phyloP scores from a whole-genome alignment of 2,113 vertebrate species.

The Pedionomus torquatus region DNA sequence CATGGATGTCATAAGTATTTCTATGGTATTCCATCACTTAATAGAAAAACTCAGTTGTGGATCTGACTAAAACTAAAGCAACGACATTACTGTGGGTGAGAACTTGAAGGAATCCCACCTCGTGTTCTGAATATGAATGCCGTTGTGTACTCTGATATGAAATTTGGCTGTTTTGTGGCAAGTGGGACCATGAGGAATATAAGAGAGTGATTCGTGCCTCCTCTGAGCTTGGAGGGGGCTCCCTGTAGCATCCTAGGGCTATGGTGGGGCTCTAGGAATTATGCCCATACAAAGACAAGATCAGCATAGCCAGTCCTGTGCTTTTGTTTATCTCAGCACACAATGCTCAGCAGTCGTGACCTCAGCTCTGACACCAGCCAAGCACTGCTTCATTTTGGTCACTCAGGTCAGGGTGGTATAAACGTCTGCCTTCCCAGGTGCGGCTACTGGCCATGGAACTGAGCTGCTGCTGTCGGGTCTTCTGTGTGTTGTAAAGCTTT shows the following conservation, averaged over 20 bases:
- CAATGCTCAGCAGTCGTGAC: not conserved
- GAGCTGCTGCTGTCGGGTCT: not conserved
- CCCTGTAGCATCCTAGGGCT: not conserved
- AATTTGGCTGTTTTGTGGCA: not conserved
- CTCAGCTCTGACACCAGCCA: not conserved
- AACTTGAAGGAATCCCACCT: not conserved
- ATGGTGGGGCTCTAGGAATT: accelerated
- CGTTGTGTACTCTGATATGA: not conserved
- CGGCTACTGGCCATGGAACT: not conserved
- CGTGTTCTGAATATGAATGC: not conserved
- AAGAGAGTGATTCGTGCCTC: not conserved
- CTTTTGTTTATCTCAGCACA: not conserved
- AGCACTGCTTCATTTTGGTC: not conserved
- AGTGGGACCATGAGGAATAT: not conserved
- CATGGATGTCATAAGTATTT: not conserved
- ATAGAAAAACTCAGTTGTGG: not conserved
- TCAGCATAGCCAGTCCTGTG: accelerated
- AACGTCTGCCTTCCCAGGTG: accelerated
- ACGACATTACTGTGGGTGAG: not conserved
- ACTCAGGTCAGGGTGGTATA: not conserved
- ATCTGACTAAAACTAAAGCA: not conserved
- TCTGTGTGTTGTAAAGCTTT: not conserved
- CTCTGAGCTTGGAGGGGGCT: not conserved
- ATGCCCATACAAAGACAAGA: accelerated
- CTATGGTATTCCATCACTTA: not conserved